Base-by-base conservation (phyloP, 2,113 vertebrate species). In the Catagonus wagneri region DNA sequence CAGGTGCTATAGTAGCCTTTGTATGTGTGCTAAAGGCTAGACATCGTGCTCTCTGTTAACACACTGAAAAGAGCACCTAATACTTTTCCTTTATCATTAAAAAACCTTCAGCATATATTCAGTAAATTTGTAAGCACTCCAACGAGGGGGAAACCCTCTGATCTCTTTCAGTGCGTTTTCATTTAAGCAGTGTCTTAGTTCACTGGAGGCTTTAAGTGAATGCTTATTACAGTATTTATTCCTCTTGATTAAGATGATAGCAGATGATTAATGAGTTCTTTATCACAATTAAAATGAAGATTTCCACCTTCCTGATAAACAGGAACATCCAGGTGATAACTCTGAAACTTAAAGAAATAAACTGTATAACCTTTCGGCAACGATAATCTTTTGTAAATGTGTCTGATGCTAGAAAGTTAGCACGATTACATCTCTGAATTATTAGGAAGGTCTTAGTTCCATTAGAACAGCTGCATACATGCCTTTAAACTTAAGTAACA, bases 301-400 rank as follows among this genome's bases (percentile, higher is more conserved):
- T 22, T 61, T 44, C n/a, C 17, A 75, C 52, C 80, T 69, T 87
- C 50, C 68, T 65, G 84, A 90, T 54, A 68, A 92, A 75, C 61
- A 96, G 68, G 83, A 65, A 69, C 91, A 39, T 94, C 68, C 8
- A 94, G 72, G 76, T 84, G 14, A 50, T 72, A 74, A n/a, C n/a
- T 76, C 65, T 83, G 65, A 91, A 90, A 80, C 54, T 50, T 36
- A 92, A 71, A 76, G 32, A 65, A 83, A 32, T 56, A 44, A 44
- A 81, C 34, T 91, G 20, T 34, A 69, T 20, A 87, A 54, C 14
- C 4, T 23, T 36, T 32, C 32, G 36, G 16, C 36, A 83, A 68
- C 71, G 34, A 79, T 36, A 68, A 6, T n/a, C 60, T 83, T 72
- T 79, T 79, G 19, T 32, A 63, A 76, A 39, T 20, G 13, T 71